Base-by-base conservation (phyloP, 2,888 invertebrate species). In the Dasypolia templi region DNA sequence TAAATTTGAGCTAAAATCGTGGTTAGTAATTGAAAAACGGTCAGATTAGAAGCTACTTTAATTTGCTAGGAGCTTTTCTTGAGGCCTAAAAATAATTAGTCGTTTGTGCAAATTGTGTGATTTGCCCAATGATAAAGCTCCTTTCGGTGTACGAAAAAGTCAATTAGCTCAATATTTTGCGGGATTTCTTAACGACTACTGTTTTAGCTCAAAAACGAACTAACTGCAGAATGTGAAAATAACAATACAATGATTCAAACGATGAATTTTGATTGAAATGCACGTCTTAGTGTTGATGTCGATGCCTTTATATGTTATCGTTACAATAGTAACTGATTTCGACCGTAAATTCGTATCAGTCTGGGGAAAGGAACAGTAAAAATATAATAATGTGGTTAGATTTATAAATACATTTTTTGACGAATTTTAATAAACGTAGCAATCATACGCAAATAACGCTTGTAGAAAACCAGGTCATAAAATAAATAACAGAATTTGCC, bases 1-100 rank as follows among this genome's bases (percentile, higher is more conserved):
- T n/a, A n/a, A n/a, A n/a, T n/a, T 72, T 72, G 32, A 55, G 39
- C 44, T 80, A 22, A 58, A 75, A 74, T 35, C 11, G 14, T 35
- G 22, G 19, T 35, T 29, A 12, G 11, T 51, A 53, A 29, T 26
- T 22, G 0, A 46, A 55, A 17, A 39, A 49, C n/a, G 32, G 17
- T 39, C 29, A 39, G 32, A 35, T n/a, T n/a, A 35, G 4, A 7
- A 35, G 12, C 14, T 19, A 39, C 19, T 9, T 42, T 49, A 42
- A 9, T 66, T 56, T 42, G 29, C 3, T 58, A 11, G 1, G 46
- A 58, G 11, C 7, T 6, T 44, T 29, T 17, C 5, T 42, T 32
- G 39, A 51, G 19, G 9, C n/a, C 3, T n/a, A 19, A 19, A 42
- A 35, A 17, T 2, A 56, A 22, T 44, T 35, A 14, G 19, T 44